A percentile compares a stretch with the other conserved stretches of the same genome.
phyloP scores from a whole-genome alignment of 2,797 vertebrate species.

The Neosalanx taihuensis region DNA sequence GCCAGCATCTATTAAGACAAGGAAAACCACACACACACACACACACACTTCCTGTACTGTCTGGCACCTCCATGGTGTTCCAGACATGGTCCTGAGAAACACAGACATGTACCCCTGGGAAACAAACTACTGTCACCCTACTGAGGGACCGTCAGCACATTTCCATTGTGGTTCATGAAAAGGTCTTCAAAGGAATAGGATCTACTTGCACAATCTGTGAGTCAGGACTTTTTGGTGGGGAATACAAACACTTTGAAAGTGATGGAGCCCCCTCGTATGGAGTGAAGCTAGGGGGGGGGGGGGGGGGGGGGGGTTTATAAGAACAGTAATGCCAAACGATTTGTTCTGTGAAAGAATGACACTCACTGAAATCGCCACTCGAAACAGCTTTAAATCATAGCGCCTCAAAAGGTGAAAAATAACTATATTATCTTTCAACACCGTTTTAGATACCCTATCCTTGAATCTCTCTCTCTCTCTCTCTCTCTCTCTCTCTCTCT shows the following conservation, averaged over 20 bases:
- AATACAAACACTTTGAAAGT: neutral
- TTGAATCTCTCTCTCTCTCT: no score
- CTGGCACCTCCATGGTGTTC: neutral
- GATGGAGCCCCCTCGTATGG: neutral
- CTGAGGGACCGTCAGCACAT: conserved; percentile 11
- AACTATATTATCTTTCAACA: neutral
- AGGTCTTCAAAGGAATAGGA: conserved; percentile 8
- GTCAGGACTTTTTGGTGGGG: conserved; percentile 6
- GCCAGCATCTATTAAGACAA: no score
- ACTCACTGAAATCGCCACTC: neutral
- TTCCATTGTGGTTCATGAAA: conserved; percentile 13
- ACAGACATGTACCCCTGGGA: conserved; percentile 1
- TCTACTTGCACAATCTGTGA: neutral
- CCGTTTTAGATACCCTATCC: no score
- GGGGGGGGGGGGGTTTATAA: neutral
- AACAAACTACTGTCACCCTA: neutral
- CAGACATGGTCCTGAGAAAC: neutral
- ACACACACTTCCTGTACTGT: neutral
- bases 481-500: no score
- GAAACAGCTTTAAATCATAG: neutral
- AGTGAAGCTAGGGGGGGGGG: neutral
- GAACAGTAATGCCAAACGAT: neutral
- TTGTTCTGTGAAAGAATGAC: neutral
- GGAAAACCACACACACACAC: neutral
- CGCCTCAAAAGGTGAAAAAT: neutral